A percentile compares a stretch with the other conserved stretches of the same genome.
phyloP scores from a whole-genome alignment of 2,797 vertebrate species.

The Hylomyscus alleni region DNA sequence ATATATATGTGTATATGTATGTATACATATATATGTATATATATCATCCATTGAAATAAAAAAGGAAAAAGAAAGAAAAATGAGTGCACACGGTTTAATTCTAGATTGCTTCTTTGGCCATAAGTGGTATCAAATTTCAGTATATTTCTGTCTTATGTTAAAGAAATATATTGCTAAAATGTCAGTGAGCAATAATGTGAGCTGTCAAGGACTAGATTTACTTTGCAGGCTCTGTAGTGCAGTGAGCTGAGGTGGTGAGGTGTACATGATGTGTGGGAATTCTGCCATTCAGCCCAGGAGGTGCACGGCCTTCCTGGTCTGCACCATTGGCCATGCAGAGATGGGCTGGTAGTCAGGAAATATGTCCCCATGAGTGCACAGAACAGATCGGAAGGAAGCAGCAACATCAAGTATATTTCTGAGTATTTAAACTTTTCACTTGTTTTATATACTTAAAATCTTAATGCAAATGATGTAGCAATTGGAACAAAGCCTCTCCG shows the following conservation, averaged over 20 bases:
- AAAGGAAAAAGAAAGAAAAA: conserved; percentile 73
- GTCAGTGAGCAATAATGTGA: conserved; percentile 86
- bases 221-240: conserved; percentile 89
- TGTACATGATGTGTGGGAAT: conserved; percentile 88
- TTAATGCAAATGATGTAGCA: conserved; percentile 82
- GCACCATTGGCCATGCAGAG: conserved; percentile 73
- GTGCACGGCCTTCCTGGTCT: conserved; percentile 79
- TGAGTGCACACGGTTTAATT: conserved; percentile 85
- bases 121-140: conserved; percentile 88
- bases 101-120: conserved; percentile 85
- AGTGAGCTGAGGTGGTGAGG: conserved; percentile 89
- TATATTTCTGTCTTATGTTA: conserved; percentile 88
- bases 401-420: conserved; percentile 69
- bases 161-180: conserved; percentile 87
- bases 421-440: conserved; percentile 84
- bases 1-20: no score
- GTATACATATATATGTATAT: no score
- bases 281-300: conserved; percentile 84
- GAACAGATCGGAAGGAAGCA: conserved; percentile 76
- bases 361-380: conserved; percentile 54
- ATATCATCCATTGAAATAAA: background rate
- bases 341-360: conserved; percentile 78
- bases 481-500: conserved; percentile 75
- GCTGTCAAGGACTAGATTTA: conserved; percentile 88
- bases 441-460: conserved; percentile 83